Conservation (phyloP, 2,797 vertebrate genomes). For the Hipposideros larvatus region DNA sequence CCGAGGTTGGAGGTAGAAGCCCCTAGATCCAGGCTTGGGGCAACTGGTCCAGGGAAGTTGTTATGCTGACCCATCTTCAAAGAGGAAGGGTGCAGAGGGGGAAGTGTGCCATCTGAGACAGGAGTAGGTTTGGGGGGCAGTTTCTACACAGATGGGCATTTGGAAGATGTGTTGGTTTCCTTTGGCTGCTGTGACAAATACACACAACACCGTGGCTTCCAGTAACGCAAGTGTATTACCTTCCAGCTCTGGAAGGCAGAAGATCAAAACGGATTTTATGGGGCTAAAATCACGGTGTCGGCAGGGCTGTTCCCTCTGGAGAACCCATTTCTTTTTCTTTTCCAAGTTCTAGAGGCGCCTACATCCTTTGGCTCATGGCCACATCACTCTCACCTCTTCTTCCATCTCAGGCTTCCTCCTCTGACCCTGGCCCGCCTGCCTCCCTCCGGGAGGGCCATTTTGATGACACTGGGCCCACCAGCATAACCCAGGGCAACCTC, state of each 20-base stretch:
- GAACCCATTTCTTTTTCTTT: accelerated
- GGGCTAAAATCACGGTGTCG: background rate
- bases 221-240: accelerated
- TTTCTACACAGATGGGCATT: accelerated
- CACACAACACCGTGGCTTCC: accelerated
- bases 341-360: background rate
- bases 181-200: background rate
- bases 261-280: accelerated
- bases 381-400: background rate
- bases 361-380: background rate
- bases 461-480: accelerated
- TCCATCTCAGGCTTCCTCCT: background rate
- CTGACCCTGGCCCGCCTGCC: background rate
- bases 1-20: background rate
- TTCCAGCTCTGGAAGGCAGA: background rate
- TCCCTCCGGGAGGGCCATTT: accelerated
- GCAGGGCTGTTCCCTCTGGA: background rate
- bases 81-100: no score
- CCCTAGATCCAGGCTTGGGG: no score
- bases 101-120: accelerated
- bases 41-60: background rate
- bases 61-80: accelerated
- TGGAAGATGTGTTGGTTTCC: accelerated
- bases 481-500: background rate
- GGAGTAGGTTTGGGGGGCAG: background rate